Percentiles rank a stretch among this genome's conserved stretches.
phyloP scores from a whole-genome alignment of 1,140 invertebrate genomes.

The Phymorhynchus buccinoides region DNA sequence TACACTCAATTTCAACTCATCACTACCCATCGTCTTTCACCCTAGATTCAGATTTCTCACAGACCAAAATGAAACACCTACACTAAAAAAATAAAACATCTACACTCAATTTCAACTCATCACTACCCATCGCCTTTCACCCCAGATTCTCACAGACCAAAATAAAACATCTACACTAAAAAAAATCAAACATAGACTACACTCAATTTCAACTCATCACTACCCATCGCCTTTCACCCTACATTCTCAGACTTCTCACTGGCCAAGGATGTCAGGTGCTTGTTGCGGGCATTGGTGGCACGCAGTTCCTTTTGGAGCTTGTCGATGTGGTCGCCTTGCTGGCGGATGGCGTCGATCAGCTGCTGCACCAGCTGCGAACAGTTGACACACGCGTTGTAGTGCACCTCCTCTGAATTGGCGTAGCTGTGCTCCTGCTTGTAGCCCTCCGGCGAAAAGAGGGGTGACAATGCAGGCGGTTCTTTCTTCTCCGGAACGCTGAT shows the following conservation, averaged over 20 bases:
- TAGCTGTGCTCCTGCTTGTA: constrained; percentile 27
- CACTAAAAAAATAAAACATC: no score
- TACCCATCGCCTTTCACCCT: background rate
- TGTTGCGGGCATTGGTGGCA: background rate
- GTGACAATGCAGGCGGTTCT: background rate
- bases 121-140: no score
- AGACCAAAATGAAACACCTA: no score
- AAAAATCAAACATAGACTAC: no score
- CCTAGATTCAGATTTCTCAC: no score
- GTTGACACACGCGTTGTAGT: background rate
- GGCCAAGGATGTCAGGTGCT: background rate
- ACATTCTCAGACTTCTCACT: background rate
- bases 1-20: no score
- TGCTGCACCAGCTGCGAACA: constrained; percentile 16
- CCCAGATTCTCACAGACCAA: no score
- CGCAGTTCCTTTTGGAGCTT: background rate
- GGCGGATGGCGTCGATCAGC: constrained; percentile 9
- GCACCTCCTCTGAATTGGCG: constrained; percentile 2
- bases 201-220: no score
- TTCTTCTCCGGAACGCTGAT: background rate
- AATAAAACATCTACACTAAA: no score
- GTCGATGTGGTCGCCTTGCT: background rate
- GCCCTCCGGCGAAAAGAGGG: background rate
- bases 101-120: no score
- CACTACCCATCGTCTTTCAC: background rate